Evolutionary conservation across 2,113 vertebrate genomes (phyloP).

Genomic region (Cephalopterus ornatus): DNA sequence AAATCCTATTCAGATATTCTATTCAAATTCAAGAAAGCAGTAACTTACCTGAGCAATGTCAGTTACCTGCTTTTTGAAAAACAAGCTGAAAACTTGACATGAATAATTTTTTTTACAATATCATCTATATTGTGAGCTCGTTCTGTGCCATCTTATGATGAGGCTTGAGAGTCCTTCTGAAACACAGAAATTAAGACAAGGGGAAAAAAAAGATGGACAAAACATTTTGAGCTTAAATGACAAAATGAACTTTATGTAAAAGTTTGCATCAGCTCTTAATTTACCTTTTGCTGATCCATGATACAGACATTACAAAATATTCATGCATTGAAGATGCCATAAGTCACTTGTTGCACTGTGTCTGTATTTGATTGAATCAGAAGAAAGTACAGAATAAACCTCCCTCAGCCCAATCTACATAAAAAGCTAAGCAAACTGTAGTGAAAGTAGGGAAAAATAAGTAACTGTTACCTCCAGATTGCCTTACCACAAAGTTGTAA

Average conservation of each 20-base stretch:
- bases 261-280: background rate
- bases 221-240: background rate
- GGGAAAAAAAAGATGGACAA: background rate
- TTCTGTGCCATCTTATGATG: background rate
- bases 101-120: background rate
- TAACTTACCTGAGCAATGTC: background rate
- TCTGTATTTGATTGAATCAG: background rate
- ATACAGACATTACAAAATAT: background rate
- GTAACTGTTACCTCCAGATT: background rate
- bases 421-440: background rate
- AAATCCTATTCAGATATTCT: background rate
- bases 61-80: background rate
- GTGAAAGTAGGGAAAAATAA: background rate
- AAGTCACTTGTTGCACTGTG: background rate
- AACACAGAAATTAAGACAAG: background rate
- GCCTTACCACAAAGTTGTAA: background rate
- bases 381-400: background rate
- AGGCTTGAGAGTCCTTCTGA: background rate
- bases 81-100: background rate
- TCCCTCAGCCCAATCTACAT: background rate
- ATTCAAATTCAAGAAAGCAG: background rate
- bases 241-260: background rate
- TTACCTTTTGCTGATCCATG: background rate
- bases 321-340: background rate
- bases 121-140: background rate